Conservation (phyloP, 2,888 invertebrate genomes). For the Rotaria magnacalcarata region DNA sequence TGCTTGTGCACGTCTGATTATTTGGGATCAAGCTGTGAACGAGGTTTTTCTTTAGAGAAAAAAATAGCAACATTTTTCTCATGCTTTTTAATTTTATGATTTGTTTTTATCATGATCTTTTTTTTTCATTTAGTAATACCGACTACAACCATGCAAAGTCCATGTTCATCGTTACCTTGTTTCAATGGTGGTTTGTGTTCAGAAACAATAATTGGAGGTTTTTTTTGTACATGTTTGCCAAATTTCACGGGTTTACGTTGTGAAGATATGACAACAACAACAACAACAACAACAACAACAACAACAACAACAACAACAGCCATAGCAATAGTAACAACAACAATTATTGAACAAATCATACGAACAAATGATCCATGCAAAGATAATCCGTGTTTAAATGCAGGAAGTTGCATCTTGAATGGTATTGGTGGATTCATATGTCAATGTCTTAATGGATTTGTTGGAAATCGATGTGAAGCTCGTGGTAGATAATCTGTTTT, state of each 20-base stretch:
- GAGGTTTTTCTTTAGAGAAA: slow-evolving; percentile 64
- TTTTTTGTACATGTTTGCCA: slow-evolving; percentile 38
- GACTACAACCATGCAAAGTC: not conserved
- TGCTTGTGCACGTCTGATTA: not conserved
- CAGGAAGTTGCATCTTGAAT: slow-evolving; percentile 47
- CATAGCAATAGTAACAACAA: too few relatives aligned
- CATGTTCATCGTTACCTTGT: slow-evolving; percentile 48
- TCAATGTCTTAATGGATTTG: slow-evolving; percentile 47
- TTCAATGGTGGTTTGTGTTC: slow-evolving; percentile 47
- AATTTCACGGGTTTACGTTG: slow-evolving; percentile 41
- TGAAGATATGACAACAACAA: slow-evolving; percentile 19
- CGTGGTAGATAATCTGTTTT: not conserved
- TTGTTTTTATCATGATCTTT: too few relatives aligned
- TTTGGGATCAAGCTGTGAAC: slow-evolving; percentile 68
- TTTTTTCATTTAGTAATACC: not conserved
- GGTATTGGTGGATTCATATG: slow-evolving; percentile 46
- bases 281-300: not conserved
- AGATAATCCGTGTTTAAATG: slow-evolving; percentile 48
- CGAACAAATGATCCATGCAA: slow-evolving; percentile 26
- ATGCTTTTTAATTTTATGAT: too few relatives aligned
- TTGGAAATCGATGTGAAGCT: slow-evolving; percentile 48
- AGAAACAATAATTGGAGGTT: not conserved
- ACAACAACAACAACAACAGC: not conserved
- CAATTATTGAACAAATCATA: not conserved
- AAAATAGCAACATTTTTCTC: not conserved